phyloP scores from a whole-genome alignment of 2,113 vertebrate species.

The Perccottus glenii region DNA sequence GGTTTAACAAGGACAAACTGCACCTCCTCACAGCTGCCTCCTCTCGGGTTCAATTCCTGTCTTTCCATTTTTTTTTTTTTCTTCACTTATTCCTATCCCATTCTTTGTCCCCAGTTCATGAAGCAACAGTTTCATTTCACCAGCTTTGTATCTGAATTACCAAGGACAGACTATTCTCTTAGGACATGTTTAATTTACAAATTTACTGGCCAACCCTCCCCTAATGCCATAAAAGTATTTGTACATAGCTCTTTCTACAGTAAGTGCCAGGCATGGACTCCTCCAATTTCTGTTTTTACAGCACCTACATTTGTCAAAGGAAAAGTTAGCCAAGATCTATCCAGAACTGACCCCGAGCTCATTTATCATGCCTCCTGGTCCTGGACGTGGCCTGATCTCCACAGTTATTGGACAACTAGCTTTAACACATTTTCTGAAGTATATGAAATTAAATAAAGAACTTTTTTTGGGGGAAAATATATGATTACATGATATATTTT shows the following conservation, averaged over 20 bases:
- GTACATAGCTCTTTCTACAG: neutral
- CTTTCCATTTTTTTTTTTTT: constrained; percentile 11
- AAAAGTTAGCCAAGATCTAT: neutral
- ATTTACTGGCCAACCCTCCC: neutral
- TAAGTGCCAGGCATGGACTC: too few species aligned
- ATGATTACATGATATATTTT: too few species aligned
- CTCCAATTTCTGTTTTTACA: too few species aligned
- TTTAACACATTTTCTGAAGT: too few species aligned
- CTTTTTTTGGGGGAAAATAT: too few species aligned
- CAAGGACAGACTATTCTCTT: neutral
- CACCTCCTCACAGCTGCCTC: constrained; percentile 67
- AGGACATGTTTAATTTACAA: neutral
- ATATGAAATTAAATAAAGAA: too few species aligned
- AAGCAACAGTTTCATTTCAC: neutral
- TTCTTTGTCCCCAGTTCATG: constrained; percentile 14
- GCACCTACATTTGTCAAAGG: too few species aligned
- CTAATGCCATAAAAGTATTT: neutral
- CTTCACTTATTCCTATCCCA: constrained; percentile 2
- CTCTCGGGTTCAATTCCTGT: constrained; percentile 36
- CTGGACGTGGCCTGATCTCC: too few species aligned
- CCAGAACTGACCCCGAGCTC: too few species aligned
- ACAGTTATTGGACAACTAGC: too few species aligned
- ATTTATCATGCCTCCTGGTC: too few species aligned
- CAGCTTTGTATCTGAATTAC: neutral
- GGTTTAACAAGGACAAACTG: constrained; percentile 75